These are phyloP conservation scores for Protobothrops flavoviridis DNA, from an alignment of 2,113 vertebrate genomes.

Conservation along the genomic window DNA sequence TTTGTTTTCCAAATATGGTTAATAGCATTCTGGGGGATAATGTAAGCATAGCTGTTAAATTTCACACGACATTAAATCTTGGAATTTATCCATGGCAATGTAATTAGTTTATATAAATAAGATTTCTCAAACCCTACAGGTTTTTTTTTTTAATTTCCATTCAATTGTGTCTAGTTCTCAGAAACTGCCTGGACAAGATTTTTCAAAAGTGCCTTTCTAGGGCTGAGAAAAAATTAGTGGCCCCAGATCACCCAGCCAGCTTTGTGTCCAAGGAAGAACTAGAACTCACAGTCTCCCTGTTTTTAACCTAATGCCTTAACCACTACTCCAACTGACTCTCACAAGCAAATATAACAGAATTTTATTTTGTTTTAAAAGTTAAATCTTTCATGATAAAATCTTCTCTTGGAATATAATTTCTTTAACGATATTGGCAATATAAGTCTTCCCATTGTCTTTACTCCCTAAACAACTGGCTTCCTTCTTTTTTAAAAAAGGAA, in stretches of 20 bases:
- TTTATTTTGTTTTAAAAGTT: not conserved
- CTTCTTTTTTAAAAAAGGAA: not conserved
- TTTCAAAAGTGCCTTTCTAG: not conserved
- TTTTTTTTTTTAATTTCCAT: not conserved
- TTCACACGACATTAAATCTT: not conserved
- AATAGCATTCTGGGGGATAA: not conserved
- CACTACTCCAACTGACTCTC: not conserved
- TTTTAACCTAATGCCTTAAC: not conserved
- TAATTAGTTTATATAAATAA: not conserved
- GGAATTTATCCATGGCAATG: not conserved
- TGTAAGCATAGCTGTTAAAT: not conserved
- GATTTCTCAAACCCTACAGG: not conserved
- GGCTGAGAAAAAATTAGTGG: not conserved
- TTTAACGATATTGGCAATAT: not conserved
- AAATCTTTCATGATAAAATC: not conserved
- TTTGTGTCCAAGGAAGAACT: not conserved
- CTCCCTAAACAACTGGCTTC: slow-evolving; percentile 40
- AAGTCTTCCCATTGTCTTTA: not conserved
- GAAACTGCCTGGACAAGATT: not conserved
- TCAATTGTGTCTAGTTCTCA: not conserved
- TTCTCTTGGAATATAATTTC: not conserved
- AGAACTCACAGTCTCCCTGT: not conserved
- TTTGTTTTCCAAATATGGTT: not conserved
- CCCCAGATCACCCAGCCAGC: not conserved
- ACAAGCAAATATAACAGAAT: not conserved